phyloP scores from a whole-genome alignment of 64 coral and sea anemone species.

The Stichodactyla mertensii region DNA sequence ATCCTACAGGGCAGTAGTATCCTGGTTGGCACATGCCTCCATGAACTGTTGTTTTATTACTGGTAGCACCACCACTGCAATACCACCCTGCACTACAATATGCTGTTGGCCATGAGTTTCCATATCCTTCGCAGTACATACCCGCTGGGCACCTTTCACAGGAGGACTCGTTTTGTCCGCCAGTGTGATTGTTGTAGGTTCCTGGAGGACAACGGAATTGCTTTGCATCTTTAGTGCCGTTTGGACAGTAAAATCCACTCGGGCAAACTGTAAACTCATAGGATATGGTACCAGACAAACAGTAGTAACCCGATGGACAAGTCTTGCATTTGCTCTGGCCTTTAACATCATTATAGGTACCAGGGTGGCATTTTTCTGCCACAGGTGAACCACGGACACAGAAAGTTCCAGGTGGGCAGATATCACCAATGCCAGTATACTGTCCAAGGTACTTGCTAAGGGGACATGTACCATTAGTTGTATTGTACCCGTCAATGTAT shows the following conservation, averaged over 20 bases:
- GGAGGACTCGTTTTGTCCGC: conserved; percentile 53
- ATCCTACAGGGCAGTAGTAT: conserved; percentile 76
- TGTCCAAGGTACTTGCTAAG: conserved; percentile 79
- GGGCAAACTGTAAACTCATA: conserved; percentile 67
- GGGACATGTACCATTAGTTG: conserved; percentile 81
- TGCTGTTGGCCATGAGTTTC: conserved; percentile 73
- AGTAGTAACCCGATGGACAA: conserved; percentile 84
- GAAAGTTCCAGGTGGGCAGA: conserved; percentile 87
- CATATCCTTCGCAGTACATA: conserved; percentile 80
- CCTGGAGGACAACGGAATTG: conserved; percentile 73
- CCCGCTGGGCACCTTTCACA: conserved; percentile 73
- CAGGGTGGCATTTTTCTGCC: conserved; percentile 55
- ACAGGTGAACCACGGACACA: conserved; percentile 47
- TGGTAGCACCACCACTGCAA: conserved; percentile 83
- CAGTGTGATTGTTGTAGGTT: conserved; percentile 73
- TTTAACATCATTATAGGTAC: conserved; percentile 85
- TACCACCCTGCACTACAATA: conserved; percentile 90
- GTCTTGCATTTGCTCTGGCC: conserved; percentile 76
- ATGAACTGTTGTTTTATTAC: conserved; percentile 73
- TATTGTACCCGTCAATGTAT: conserved; percentile 80
- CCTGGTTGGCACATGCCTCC: conserved; percentile 81
- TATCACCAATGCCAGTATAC: conserved; percentile 93
- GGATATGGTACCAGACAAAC: conserved; percentile 41
- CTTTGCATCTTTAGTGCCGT: conserved; percentile 49
- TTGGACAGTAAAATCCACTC: conserved; percentile 86